Evolutionary conservation across 2,113 vertebrate species (phyloP).

Genomic region (Trogon surrucura): DNA sequence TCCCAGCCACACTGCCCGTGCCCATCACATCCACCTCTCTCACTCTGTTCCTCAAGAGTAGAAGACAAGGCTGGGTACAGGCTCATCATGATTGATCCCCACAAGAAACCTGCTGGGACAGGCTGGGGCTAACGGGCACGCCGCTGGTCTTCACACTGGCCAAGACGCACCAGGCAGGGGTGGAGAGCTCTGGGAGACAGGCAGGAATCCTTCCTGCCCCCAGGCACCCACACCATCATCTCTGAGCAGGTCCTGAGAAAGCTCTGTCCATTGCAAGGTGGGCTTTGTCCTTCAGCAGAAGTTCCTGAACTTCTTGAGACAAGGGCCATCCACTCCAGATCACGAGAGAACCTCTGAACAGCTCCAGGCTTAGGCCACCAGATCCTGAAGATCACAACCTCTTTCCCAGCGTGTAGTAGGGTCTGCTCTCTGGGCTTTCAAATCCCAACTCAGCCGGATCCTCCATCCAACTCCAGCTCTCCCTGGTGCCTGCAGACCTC

Average conservation of each 20-base stretch:
- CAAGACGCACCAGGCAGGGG: neutral
- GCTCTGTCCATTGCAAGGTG: neutral
- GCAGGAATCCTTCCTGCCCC: neutral
- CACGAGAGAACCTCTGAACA: neutral
- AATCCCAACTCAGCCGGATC: neutral
- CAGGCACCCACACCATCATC: accelerated
- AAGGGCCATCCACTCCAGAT: neutral
- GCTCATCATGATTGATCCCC: neutral
- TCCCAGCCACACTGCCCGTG: accelerated
- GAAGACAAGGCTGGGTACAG: neutral
- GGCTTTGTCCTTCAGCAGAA: neutral
- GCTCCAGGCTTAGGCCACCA: neutral
- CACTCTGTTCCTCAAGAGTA: neutral
- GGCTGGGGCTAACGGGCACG: accelerated
- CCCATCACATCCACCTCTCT: neutral
- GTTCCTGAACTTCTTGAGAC: neutral
- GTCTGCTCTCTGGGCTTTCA: neutral
- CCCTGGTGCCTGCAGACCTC: neutral
- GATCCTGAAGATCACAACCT: neutral
- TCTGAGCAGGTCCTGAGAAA: neutral
- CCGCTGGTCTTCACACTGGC: neutral
- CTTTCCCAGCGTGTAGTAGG: accelerated
- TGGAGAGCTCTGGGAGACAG: neutral
- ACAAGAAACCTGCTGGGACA: neutral
- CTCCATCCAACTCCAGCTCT: neutral